Evolutionary conservation across 2,113 vertebrate species (phyloP).

Genomic region (Gambusia affinis): DNA sequence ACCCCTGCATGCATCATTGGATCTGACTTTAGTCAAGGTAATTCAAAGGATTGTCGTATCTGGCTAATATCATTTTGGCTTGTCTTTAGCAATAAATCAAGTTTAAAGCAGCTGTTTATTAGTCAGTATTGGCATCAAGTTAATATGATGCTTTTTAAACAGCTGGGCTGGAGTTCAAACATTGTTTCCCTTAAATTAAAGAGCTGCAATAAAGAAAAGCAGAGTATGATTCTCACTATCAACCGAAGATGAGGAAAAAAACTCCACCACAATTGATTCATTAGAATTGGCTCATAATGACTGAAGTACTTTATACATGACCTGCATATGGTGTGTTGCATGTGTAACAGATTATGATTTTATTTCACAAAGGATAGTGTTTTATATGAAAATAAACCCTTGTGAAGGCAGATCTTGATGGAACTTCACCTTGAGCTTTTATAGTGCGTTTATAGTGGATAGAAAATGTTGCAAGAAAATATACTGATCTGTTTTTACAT

Average conservation of each 20-base stretch:
- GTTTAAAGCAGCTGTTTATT: background rate
- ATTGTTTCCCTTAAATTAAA: slow-evolving; percentile 63
- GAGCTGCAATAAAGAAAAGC: slow-evolving; percentile 55
- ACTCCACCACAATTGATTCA: slow-evolving; percentile 67
- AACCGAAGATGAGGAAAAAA: slow-evolving; percentile 42
- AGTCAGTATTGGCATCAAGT: slow-evolving; percentile 17
- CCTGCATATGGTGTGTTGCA: background rate
- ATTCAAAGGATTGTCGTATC: too few relatives aligned
- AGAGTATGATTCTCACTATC: slow-evolving; percentile 50
- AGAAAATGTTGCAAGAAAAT: background rate
- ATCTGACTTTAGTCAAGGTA: too few relatives aligned
- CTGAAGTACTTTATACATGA: background rate
- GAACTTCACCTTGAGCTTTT: background rate
- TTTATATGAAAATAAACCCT: too few relatives aligned
- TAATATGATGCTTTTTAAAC: slow-evolving; percentile 31
- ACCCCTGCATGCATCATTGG: too few relatives aligned
- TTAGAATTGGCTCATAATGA: slow-evolving; percentile 55
- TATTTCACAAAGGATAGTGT: background rate
- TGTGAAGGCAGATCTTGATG: too few relatives aligned
- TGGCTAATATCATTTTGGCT: too few relatives aligned
- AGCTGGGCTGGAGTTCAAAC: slow-evolving; percentile 54
- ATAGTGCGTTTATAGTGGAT: background rate
- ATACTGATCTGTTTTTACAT: background rate
- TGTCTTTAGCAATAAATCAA: background rate
- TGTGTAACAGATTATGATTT: background rate